phyloP scores from a whole-genome alignment of 2,113 vertebrate species.

The Marmota monax region DNA sequence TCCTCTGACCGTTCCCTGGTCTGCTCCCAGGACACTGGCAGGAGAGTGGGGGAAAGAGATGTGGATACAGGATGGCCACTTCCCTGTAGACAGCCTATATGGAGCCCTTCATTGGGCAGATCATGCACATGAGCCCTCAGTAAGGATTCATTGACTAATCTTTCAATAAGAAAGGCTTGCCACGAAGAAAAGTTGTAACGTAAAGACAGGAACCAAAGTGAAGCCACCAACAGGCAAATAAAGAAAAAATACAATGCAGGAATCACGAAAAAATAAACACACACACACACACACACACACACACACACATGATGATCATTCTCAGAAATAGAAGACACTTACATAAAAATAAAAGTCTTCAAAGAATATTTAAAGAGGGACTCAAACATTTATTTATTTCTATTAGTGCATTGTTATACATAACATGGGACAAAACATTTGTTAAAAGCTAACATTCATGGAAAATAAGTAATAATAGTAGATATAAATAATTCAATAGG shows the following conservation, averaged over 20 bases:
- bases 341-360: conserved; percentile 6
- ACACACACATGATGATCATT: background rate
- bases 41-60: no score
- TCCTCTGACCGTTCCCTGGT: background rate
- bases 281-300: background rate
- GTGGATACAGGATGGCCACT: rapidly evolving
- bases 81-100: background rate
- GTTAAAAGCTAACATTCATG: background rate
- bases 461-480: conserved; percentile 1
- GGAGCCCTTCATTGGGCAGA: background rate
- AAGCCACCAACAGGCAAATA: background rate
- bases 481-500: background rate
- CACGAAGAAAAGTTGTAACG: background rate
- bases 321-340: background rate
- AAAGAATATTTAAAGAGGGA: background rate
- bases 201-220: background rate
- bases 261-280: background rate
- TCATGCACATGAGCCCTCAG: background rate
- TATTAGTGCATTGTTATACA: no score
- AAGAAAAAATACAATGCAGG: background rate
- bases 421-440: no score
- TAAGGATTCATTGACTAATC: background rate
- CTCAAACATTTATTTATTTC: background rate
- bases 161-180: background rate
- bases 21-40: background rate